Conservation (phyloP, 2,113 vertebrate genomes). For the Neolamprologus hecqui region DNA sequence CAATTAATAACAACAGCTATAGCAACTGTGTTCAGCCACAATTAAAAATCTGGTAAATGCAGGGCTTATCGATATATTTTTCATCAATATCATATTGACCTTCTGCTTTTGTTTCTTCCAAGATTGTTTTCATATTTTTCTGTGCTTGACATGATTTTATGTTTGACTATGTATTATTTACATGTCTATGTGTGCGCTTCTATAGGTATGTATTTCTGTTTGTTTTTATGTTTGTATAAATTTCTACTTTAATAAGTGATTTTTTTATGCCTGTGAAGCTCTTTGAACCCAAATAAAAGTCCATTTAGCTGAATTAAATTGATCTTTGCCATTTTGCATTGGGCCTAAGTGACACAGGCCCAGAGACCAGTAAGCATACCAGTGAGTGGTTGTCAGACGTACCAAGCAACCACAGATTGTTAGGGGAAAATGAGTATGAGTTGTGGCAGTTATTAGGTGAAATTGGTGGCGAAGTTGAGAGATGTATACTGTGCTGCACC, state of each 20-base stretch:
- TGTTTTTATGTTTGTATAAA: background rate
- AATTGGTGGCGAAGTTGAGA: background rate
- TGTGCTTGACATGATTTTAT: background rate
- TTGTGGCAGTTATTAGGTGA: background rate
- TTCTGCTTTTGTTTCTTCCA: background rate
- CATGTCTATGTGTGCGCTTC: background rate
- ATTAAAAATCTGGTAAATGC: accelerated
- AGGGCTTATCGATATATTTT: background rate
- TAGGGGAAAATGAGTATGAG: background rate
- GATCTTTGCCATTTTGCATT: background rate
- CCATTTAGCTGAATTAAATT: background rate
- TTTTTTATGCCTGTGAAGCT: background rate
- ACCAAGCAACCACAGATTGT: background rate
- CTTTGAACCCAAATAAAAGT: background rate
- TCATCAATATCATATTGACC: background rate
- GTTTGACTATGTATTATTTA: background rate
- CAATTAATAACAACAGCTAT: background rate
- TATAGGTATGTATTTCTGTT: background rate
- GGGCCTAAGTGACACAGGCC: background rate
- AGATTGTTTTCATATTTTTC: background rate
- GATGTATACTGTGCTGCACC: background rate
- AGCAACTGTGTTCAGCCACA: background rate
- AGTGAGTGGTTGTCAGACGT: accelerated
- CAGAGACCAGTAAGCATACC: background rate
- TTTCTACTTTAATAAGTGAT: background rate